Percentiles rank a stretch among this genome's conserved stretches.
Evolutionary conservation across 2,888 invertebrate species (phyloP).

Genomic region (Scaptomyza caliginosa): DNA sequence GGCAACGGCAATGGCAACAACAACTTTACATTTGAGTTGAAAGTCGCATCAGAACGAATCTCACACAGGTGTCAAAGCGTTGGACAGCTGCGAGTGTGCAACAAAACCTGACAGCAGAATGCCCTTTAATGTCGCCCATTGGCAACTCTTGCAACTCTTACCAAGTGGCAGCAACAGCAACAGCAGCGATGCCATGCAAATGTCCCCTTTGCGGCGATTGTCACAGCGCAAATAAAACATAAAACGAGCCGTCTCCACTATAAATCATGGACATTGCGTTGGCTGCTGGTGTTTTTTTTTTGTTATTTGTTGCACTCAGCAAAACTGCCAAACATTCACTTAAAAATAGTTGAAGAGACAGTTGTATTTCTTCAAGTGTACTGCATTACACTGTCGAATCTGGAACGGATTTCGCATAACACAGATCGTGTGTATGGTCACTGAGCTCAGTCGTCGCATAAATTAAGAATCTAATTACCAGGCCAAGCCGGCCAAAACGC

Average conservation of each 20-base stretch:
- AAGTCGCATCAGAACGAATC: conserved; percentile 47
- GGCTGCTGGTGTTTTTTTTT: conserved; percentile 4
- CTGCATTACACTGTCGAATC: conserved; percentile 11
- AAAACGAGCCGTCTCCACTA: conserved; percentile 71
- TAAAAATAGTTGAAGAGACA: too few species aligned
- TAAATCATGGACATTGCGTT: conserved; percentile 65
- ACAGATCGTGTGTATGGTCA: conserved; percentile 1
- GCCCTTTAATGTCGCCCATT: conserved; percentile 81
- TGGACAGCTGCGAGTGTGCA: conserved; percentile 70
- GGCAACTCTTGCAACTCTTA: conserved; percentile 11
- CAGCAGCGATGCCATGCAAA: conserved; percentile 48
- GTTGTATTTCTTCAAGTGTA: neutral
- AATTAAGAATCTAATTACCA: conserved; percentile 76
- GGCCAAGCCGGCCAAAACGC: conserved; percentile 26
- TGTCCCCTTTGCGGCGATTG: conserved; percentile 65
- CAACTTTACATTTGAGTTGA: conserved; percentile 30
- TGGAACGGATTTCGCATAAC: conserved; percentile 27
- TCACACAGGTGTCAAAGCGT: conserved; percentile 75
- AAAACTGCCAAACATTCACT: neutral
- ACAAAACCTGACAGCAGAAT: conserved; percentile 80
- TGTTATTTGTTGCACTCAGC: neutral
- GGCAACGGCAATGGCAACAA: neutral
- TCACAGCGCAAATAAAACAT: conserved; percentile 75
- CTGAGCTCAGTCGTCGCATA: conserved; percentile 56
- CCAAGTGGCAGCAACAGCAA: conserved; percentile 24